Conservation (phyloP, 2,888 invertebrate species). For the Caenorhabditis sp. region DNA sequence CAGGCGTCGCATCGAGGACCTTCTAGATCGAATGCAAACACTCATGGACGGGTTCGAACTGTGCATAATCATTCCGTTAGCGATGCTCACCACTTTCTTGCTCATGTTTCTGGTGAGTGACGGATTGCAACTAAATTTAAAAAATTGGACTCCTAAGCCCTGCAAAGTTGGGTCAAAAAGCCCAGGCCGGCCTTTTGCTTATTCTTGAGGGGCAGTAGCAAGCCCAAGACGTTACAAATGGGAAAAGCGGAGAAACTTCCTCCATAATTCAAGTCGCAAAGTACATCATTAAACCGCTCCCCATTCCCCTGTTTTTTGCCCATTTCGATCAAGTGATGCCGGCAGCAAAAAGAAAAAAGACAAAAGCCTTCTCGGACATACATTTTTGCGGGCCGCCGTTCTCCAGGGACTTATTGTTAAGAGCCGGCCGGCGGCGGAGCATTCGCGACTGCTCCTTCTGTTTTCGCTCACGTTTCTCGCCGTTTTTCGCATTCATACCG, state of each 20-base stretch:
- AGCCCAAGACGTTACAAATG: too few relatives aligned
- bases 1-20: too few relatives aligned
- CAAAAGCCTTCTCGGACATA: conserved; percentile 19
- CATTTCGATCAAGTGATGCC: conserved; percentile 25
- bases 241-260: too few relatives aligned
- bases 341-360: conserved; percentile 10
- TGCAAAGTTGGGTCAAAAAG: neutral
- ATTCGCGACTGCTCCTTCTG: conserved; percentile 22
- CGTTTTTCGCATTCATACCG: conserved; percentile 3
- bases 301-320: conserved; percentile 1
- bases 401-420: conserved; percentile 50
- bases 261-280: too few relatives aligned
- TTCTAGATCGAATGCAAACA: too few relatives aligned
- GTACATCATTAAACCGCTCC: conserved; percentile 24
- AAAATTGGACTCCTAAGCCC: neutral
- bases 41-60: conserved; percentile 42
- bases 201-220: too few relatives aligned
- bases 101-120: conserved; percentile 35
- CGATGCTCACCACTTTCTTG: conserved; percentile 42
- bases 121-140: neutral
- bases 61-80: conserved; percentile 33
- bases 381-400: conserved; percentile 30
- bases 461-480: conserved; percentile 23
- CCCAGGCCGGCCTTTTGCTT: too few relatives aligned
- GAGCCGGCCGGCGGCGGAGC: conserved; percentile 9